Evolutionary conservation across 1,140 invertebrate species (phyloP), one percentile per base, ranked within the genome.

Genomic region (Scaptomyza hsui): DNA sequence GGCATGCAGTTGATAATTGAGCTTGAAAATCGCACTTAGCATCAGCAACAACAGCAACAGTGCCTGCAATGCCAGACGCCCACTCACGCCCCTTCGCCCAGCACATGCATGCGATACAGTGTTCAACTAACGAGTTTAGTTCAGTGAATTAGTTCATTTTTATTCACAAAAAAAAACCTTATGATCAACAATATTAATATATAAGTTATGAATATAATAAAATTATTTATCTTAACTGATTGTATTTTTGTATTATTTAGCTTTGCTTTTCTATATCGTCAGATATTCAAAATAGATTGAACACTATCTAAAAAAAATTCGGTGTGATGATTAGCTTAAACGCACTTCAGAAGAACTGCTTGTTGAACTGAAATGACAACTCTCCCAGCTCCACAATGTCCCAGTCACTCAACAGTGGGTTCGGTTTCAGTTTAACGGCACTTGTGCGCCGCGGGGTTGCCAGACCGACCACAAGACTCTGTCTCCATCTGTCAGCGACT

Each of bases 1-100:
- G 53, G 35, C 35, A 35, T 78, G 67, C 76, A 75, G 72, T 78
- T 75, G 75, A 78, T 82, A 71, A 52, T 65, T 63, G 61, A 74
- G 24, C 53, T 71, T 72, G 37, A 75, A 75, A 81, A 41, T 78
- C 59, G 53, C 65, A 71, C 13, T n/a, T 15, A 18, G 13, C 52
- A 75, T 32, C n/a, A 41, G 24, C 29, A 19, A 18, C 32, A 48
- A 55, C 29, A 42, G 16, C 29, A 44, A 21, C 37, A 45, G 16
- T 15, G n/a, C 9, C 13, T 9, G 44, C n/a, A 16, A 32, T 18
- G 21, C 19, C 49, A 18, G 21, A 7, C 19, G 19, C 0, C 26
- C 21, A 24, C n/a, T n/a, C 18, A 42, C 37, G 48, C 60, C 60
- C 24, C 24, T 26, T 26, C 0, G 24, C 3, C 24, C 3, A 4